Evolutionary conservation across 1,140 invertebrate genomes (phyloP).

Genomic region (Hycleus phaleratus): DNA sequence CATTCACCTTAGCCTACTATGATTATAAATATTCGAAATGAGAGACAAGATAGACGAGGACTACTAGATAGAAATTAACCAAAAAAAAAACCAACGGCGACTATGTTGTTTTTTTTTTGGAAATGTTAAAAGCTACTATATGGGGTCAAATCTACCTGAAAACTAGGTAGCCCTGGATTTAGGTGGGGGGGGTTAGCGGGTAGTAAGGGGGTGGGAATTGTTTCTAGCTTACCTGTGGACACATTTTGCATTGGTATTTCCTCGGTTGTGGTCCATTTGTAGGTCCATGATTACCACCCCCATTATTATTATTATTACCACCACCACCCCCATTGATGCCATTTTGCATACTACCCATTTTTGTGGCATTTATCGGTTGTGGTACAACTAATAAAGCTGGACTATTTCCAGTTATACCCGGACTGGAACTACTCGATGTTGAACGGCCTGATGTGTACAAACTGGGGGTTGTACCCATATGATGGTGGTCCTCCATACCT

Average conservation of each 20-base stretch:
- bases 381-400: conserved; percentile 75
- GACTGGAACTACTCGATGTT: conserved; percentile 40
- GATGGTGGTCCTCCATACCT: conserved; percentile 38
- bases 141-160: too few species aligned
- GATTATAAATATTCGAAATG: too few species aligned
- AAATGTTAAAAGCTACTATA: too few species aligned
- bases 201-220: not conserved
- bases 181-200: too few species aligned
- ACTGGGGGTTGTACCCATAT: conserved; percentile 33
- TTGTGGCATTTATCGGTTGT: conserved; percentile 78
- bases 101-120: too few species aligned
- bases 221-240: conserved; percentile 78
- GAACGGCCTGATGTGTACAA: conserved; percentile 37
- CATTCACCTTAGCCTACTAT: too few species aligned
- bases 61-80: too few species aligned
- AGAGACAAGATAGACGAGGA: too few species aligned
- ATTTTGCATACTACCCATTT: conserved; percentile 54
- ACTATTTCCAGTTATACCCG: conserved; percentile 46
- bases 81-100: too few species aligned
- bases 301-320: too few species aligned
- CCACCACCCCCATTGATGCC: conserved; percentile 19
- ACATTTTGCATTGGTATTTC: conserved; percentile 98
- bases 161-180: too few species aligned
- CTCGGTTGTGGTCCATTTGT: conserved; percentile 44
- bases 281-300: too few species aligned